A percentile compares a stretch with the other conserved stretches of the same genome.
These are phyloP conservation scores for Dendroctonus ponderosae DNA, from an alignment of 1,140 invertebrate species.

Conservation along the genomic window DNA sequence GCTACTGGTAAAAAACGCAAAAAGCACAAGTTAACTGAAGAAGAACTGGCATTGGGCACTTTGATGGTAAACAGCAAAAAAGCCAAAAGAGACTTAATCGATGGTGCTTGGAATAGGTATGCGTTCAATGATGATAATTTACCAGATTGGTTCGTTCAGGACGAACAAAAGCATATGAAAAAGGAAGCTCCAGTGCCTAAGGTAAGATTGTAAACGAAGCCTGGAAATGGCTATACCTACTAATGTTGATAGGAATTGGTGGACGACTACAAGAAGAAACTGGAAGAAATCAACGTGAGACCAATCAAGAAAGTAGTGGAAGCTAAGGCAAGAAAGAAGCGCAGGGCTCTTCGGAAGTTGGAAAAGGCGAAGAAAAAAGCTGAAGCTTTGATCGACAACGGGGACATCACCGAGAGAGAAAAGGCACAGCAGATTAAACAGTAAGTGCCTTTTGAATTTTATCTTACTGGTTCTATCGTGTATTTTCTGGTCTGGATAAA, in stretches of 20 bases:
- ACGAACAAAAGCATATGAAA: slow-evolving; percentile 89
- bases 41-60: slow-evolving; percentile 85
- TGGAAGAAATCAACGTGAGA: slow-evolving; percentile 87
- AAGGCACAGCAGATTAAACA: slow-evolving; percentile 89
- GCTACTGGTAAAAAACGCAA: slow-evolving; percentile 52
- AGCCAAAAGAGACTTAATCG: slow-evolving; percentile 78
- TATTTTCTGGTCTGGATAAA: not conserved
- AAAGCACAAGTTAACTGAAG: slow-evolving; percentile 75
- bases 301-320: slow-evolving; percentile 98
- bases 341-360: slow-evolving; percentile 77
- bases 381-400: slow-evolving; percentile 86
- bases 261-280: slow-evolving; percentile 70
- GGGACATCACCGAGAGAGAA: slow-evolving; percentile 85
- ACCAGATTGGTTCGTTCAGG: slow-evolving; percentile 94
- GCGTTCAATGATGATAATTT: slow-evolving; percentile 84
- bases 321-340: slow-evolving; percentile 97
- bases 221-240: not conserved
- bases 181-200: slow-evolving; percentile 76
- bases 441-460: slow-evolving; percentile 56
- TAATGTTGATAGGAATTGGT: slow-evolving; percentile 57
- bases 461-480: not conserved
- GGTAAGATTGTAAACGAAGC: slow-evolving; percentile 49
- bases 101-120: slow-evolving; percentile 89
- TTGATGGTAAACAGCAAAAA: slow-evolving; percentile 84
- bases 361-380: slow-evolving; percentile 96